A percentile compares a stretch with the other conserved stretches of the same genome.
Evolutionary conservation across 2,797 vertebrate genomes (phyloP).

Genomic region (Esox lucius): DNA sequence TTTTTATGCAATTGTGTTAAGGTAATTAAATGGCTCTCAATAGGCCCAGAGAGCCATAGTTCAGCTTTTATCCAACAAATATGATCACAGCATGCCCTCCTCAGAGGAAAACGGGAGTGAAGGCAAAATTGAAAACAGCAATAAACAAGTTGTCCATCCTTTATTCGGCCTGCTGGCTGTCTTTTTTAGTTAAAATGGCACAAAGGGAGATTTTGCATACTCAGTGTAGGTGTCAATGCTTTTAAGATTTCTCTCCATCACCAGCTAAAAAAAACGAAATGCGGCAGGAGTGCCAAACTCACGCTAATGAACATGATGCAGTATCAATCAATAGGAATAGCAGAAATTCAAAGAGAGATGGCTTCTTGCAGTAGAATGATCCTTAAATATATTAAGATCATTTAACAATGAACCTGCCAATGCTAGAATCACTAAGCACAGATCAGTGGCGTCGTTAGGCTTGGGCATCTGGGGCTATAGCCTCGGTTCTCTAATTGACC

Average conservation of each 20-base stretch:
- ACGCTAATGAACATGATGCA: slow-evolving; percentile 72
- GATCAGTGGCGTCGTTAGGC: too few species aligned
- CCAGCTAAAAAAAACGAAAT: slow-evolving; percentile 61
- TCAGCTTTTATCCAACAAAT: slow-evolving; percentile 46
- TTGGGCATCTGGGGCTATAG: too few species aligned
- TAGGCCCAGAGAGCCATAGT: slow-evolving; percentile 25
- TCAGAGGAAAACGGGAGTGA: slow-evolving; percentile 42
- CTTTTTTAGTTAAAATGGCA: slow-evolving; percentile 61
- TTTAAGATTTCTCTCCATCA: slow-evolving; percentile 55
- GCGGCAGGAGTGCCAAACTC: slow-evolving; percentile 63
- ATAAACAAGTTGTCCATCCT: slow-evolving; percentile 53
- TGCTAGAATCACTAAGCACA: not conserved
- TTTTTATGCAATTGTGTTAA: slow-evolving; percentile 20
- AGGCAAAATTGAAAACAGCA: slow-evolving; percentile 55
- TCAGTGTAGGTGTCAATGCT: slow-evolving; percentile 55
- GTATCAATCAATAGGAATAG: slow-evolving; percentile 62
- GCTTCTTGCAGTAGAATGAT: slow-evolving; percentile 47
- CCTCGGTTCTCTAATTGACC: too few species aligned
- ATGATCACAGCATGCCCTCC: slow-evolving; percentile 46
- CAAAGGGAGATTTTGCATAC: slow-evolving; percentile 54
- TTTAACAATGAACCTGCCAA: not conserved
- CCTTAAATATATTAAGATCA: slow-evolving; percentile 35
- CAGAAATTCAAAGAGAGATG: slow-evolving; percentile 53
- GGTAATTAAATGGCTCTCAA: slow-evolving; percentile 37
- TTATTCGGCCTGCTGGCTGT: slow-evolving; percentile 57